phyloP scores from a whole-genome alignment of 2,113 vertebrate genomes.

The Nannobrachium achirus region DNA sequence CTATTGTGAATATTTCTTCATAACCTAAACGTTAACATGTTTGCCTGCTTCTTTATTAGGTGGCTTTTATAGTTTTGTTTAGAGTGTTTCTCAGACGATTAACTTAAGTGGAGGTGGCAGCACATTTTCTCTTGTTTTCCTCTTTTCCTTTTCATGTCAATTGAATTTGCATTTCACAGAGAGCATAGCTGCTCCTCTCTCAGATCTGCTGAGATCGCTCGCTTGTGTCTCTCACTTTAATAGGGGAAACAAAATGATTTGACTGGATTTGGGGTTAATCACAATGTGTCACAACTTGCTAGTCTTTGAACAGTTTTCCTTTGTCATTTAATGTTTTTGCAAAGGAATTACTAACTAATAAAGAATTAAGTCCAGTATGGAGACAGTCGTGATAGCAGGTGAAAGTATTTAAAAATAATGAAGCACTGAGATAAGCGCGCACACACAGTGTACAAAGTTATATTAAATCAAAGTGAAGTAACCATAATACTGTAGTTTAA shows the following conservation, averaged over 20 bases:
- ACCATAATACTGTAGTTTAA: no score
- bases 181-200: conserved; percentile 33
- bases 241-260: conserved; percentile 54
- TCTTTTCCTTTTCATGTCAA: conserved; percentile 60
- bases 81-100: conserved; percentile 26
- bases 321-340: conserved; percentile 18
- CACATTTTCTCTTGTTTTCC: conserved; percentile 9
- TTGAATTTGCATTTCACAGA: conserved; percentile 69
- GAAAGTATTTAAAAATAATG: conserved; percentile 15
- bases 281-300: conserved; percentile 29
- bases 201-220: conserved; percentile 51
- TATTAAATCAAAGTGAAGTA: not conserved
- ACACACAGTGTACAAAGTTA: conserved; percentile 3
- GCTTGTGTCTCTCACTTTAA: conserved; percentile 47
- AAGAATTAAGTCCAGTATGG: not conserved
- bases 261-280: conserved; percentile 44
- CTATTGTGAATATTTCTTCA: no score
- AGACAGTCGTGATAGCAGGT: conserved; percentile 9
- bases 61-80: not conserved
- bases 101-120: conserved; percentile 34
- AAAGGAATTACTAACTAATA: not conserved
- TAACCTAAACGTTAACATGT: not conserved
- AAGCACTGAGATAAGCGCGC: conserved; percentile 8
- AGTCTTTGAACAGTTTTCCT: conserved; percentile 6
- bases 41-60: not conserved